Evolutionary conservation across 35 echinoderm and acorn worm genomes (phyloP).

Genomic region (Nesometra sesokonis): DNA sequence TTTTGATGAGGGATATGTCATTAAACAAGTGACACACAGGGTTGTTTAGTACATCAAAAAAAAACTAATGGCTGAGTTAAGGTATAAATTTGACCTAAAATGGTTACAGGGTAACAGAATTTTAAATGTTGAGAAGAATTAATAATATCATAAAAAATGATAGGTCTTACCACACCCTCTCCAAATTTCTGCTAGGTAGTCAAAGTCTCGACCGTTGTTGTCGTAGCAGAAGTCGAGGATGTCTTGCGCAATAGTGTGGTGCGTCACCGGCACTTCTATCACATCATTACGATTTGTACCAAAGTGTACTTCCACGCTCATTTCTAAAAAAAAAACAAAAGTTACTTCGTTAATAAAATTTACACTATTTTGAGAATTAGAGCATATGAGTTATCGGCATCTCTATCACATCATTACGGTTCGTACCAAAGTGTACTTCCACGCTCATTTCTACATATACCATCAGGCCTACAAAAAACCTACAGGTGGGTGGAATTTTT

Average conservation of each 20-base stretch:
- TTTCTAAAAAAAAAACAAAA: conserved; percentile 23
- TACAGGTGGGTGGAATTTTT: too few relatives aligned
- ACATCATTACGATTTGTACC: conserved; percentile 46
- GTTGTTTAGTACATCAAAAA: too few relatives aligned
- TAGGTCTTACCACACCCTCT: conserved; percentile 73
- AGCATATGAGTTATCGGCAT: conserved; percentile 78
- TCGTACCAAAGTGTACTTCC: conserved; percentile 67
- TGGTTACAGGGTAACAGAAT: too few relatives aligned
- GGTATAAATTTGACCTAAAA: too few relatives aligned
- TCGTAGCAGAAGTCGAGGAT: conserved; percentile 80
- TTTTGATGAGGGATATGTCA: too few relatives aligned
- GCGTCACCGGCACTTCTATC: conserved; percentile 69
- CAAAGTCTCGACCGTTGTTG: conserved; percentile 45
- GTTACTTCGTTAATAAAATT: too few relatives aligned
- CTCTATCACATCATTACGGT: conserved; percentile 40
- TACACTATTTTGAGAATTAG: too few relatives aligned
- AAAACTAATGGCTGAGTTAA: too few relatives aligned
- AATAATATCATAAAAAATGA: too few relatives aligned
- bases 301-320: conserved; percentile 82
- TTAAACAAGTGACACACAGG: too few relatives aligned
- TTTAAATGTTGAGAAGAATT: too few relatives aligned
- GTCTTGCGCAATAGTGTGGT: conserved; percentile 79
- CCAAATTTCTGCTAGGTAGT: conserved; percentile 79
- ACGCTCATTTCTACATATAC: conserved; percentile 81
- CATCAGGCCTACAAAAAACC: too few relatives aligned